Conservation (phyloP, 2,888 invertebrate species). For the Rhimphoctona megacephalus region DNA sequence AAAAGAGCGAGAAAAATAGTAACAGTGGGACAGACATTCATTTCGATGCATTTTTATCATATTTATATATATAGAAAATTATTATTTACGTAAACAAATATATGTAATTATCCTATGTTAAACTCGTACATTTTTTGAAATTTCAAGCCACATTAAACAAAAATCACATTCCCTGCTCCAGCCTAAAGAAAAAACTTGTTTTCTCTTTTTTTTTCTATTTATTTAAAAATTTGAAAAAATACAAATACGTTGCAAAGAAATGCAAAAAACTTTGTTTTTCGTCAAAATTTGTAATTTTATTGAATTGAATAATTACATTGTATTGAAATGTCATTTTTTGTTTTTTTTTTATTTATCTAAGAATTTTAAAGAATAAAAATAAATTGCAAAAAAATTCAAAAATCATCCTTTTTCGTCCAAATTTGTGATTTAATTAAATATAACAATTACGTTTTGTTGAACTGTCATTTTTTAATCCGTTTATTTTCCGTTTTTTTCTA, state of each 20-base stretch:
- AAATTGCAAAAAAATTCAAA: background rate
- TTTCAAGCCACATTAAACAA: slow-evolving; percentile 17
- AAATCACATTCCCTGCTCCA: background rate
- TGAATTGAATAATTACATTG: background rate
- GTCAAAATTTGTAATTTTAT: background rate
- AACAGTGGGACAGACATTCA: slow-evolving; percentile 50
- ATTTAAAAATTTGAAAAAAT: background rate
- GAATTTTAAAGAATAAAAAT: no score
- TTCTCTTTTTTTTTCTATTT: background rate
- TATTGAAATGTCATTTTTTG: no score
- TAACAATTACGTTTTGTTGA: background rate
- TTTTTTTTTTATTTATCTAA: no score
- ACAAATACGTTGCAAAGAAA: background rate
- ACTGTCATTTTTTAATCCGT: background rate
- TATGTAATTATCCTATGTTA: background rate
- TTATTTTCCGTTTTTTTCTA: background rate
- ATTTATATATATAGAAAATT: background rate
- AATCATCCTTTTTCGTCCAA: background rate
- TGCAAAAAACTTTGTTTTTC: background rate
- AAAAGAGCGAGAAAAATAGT: slow-evolving; percentile 57
- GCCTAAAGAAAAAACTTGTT: background rate
- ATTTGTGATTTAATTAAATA: background rate
- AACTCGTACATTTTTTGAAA: slow-evolving; percentile 1
- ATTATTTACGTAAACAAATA: background rate
- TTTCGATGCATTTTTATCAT: slow-evolving; percentile 29